These are phyloP conservation scores for Psittacara wagleri DNA, from an alignment of 2,113 vertebrate species.

Conservation along the genomic window DNA sequence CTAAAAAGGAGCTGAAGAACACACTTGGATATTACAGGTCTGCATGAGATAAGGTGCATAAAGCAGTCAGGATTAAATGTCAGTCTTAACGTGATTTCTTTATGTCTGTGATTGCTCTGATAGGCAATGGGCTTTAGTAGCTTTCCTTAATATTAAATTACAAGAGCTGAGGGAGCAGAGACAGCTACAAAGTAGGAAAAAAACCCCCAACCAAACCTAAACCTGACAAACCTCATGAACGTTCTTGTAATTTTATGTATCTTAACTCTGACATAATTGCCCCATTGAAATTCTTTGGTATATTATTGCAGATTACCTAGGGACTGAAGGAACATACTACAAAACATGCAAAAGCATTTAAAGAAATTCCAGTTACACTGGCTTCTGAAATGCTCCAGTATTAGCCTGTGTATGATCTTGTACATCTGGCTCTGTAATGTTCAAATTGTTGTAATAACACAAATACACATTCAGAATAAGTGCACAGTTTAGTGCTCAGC, in stretches of 20 bases:
- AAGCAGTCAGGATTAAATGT: conserved; percentile 30
- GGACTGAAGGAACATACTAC: background rate
- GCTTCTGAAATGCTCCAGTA: background rate
- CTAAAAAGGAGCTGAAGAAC: background rate
- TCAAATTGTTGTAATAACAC: background rate
- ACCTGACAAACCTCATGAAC: background rate
- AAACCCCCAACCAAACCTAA: background rate
- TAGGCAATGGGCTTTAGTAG: background rate
- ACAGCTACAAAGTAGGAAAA: background rate
- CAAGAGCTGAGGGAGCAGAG: background rate
- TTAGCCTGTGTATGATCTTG: background rate
- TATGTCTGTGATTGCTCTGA: background rate
- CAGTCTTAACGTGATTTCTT: conserved; percentile 12
- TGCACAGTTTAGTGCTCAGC: background rate
- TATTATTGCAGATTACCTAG: background rate
- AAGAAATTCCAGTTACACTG: background rate
- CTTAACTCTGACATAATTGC: background rate
- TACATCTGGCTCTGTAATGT: background rate
- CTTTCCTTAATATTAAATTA: background rate
- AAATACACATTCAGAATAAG: background rate
- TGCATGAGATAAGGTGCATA: background rate
- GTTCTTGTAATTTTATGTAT: background rate
- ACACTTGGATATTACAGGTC: conserved; percentile 18
- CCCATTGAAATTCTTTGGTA: background rate
- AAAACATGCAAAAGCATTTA: background rate